These are phyloP conservation scores for Halcyon smyrnensis DNA, from an alignment of 2,797 vertebrate species.

Conservation along the genomic window DNA sequence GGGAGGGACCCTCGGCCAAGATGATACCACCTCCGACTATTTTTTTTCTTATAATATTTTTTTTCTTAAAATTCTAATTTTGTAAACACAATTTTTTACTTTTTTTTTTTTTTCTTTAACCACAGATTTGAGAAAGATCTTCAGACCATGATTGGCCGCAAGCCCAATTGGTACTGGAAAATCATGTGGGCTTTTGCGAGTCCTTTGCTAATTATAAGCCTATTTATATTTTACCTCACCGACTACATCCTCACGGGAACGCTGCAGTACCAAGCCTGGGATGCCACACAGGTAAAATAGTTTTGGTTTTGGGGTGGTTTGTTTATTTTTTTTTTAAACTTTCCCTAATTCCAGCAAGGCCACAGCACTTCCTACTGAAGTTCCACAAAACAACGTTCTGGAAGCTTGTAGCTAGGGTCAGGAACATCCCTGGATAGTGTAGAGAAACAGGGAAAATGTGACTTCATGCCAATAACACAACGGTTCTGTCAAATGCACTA, in stretches of 20 bases:
- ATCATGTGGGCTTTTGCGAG: constrained; percentile 86
- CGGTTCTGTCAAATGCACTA: not conserved
- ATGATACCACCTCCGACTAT: not conserved
- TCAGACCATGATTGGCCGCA: constrained; percentile 85
- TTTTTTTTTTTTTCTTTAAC: not conserved
- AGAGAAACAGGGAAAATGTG: not conserved
- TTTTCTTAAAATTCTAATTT: too few relatives aligned
- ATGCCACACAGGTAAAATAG: constrained; percentile 83
- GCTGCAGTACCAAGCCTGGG: constrained; percentile 90
- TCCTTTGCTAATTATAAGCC: constrained; percentile 85
- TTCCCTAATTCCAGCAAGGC: not conserved
- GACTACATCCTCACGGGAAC: constrained; percentile 89
- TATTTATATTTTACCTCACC: constrained; percentile 88
- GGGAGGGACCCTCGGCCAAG: fast-evolving
- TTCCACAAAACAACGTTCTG: too few relatives aligned
- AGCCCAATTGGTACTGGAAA: constrained; percentile 89
- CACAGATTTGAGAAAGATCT: constrained; percentile 91
- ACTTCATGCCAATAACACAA: not conserved
- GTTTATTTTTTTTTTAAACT: not conserved
- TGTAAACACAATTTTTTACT: too few relatives aligned
- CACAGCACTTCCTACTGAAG: too few relatives aligned
- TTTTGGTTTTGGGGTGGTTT: not conserved
- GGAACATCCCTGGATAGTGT: not conserved
- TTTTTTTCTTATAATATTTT: too few relatives aligned
- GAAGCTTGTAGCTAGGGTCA: fast-evolving